phyloP scores from a whole-genome alignment of 2,797 vertebrate species.

The Aphelocoma californica region DNA sequence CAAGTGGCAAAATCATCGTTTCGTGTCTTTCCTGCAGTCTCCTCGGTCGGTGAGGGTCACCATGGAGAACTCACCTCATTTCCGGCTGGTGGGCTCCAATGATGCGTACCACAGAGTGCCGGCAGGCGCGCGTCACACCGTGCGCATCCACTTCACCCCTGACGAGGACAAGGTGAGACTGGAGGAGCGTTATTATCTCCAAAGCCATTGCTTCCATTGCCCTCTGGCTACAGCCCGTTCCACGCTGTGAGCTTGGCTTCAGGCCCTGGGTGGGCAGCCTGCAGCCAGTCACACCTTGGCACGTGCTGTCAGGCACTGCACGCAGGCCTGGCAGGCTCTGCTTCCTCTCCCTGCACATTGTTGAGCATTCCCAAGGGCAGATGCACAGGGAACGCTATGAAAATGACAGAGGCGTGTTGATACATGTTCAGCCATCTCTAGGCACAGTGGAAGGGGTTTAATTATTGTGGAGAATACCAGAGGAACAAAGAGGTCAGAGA shows the following conservation, averaged over 20 bases:
- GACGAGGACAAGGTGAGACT: slow-evolving; percentile 85
- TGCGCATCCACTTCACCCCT: slow-evolving; percentile 82
- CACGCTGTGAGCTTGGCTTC: neutral
- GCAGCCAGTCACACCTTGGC: neutral
- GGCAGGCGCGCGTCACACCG: slow-evolving; percentile 74
- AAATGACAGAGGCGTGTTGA: neutral
- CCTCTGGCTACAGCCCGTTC: neutral
- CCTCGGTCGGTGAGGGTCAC: slow-evolving; percentile 78
- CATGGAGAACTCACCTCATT: slow-evolving; percentile 80
- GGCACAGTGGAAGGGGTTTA: neutral
- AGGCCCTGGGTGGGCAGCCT: neutral
- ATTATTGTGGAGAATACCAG: neutral
- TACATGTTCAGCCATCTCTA: neutral
- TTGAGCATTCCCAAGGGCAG: neutral
- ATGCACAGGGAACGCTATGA: neutral
- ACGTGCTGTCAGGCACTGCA: neutral
- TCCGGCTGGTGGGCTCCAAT: slow-evolving; percentile 75
- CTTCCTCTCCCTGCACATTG: neutral
- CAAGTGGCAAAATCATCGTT: neutral
- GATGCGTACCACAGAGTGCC: slow-evolving; percentile 75
- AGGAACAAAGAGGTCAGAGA: neutral
- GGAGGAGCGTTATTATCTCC: neutral
- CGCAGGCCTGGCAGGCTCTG: neutral
- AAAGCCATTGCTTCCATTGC: neutral
- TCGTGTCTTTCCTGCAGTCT: slow-evolving; percentile 68